Conservation (phyloP, 1,140 invertebrate genomes). For the Trichomalopsis sarcophagae region DNA sequence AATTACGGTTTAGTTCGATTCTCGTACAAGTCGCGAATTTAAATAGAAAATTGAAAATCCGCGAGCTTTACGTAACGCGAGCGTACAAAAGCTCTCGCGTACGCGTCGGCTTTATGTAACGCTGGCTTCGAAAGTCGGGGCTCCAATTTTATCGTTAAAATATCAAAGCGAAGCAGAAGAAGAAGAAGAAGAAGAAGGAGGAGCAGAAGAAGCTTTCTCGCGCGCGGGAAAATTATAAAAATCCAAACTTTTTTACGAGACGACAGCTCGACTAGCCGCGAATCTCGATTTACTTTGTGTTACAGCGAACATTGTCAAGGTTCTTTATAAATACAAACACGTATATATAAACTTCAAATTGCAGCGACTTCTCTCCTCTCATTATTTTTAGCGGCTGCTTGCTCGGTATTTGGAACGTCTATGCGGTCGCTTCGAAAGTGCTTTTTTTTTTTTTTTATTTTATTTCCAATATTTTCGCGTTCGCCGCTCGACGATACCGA, state of each 20-base stretch:
- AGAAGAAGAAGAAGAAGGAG: too few species aligned
- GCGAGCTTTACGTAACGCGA: conserved; percentile 6
- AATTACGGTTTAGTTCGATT: background rate
- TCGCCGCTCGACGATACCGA: too few species aligned
- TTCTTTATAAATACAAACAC: background rate
- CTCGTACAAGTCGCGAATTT: background rate
- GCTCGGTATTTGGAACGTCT: background rate
- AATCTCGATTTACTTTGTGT: background rate
- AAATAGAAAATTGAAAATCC: conserved; percentile 26
- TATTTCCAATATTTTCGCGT: too few species aligned
- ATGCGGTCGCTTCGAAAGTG: background rate
- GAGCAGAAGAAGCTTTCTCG: too few species aligned
- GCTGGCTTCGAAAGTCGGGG: background rate
- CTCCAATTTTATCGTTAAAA: background rate
- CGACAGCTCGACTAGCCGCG: too few species aligned
- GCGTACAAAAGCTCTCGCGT: background rate
- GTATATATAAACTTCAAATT: conserved; percentile 2
- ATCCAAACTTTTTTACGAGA: too few species aligned
- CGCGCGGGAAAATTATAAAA: too few species aligned
- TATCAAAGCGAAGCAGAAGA: background rate
- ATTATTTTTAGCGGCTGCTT: conserved; percentile 35
- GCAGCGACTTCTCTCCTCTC: background rate
- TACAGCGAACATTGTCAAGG: background rate
- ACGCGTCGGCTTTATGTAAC: conserved; percentile 26
- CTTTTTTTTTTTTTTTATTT: background rate